Percentiles rank a stretch among this genome's conserved stretches.
Evolutionary conservation across 2,113 vertebrate species (phyloP).

Genomic region (Scophthalmus maximus): DNA sequence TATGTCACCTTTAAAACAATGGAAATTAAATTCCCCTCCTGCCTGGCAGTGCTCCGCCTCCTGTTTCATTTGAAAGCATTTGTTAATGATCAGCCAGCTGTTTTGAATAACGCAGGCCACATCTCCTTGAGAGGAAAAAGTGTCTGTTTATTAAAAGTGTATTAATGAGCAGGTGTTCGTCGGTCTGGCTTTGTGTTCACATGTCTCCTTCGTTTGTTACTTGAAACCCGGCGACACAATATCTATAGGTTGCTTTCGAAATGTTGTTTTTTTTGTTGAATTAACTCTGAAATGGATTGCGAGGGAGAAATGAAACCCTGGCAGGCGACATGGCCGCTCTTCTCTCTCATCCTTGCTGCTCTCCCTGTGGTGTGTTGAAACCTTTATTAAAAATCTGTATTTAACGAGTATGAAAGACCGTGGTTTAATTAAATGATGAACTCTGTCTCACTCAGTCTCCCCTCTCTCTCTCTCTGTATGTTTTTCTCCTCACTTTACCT

Average conservation of each 20-base stretch:
- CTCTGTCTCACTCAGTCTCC: slow-evolving; percentile 7
- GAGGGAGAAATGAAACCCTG: slow-evolving; percentile 34
- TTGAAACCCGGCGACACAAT: too few species aligned
- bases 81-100: slow-evolving; percentile 66
- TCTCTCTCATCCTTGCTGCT: slow-evolving; percentile 34
- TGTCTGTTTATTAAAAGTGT: slow-evolving; percentile 32
- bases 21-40: slow-evolving; percentile 40
- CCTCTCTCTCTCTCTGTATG: neutral
- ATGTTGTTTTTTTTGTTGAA: slow-evolving; percentile 28
- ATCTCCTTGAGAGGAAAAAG: slow-evolving; percentile 27
- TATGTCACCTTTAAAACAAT: too few species aligned
- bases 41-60: slow-evolving; percentile 10
- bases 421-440: slow-evolving; percentile 60
- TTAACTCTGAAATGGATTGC: slow-evolving; percentile 40
- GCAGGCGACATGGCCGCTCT: slow-evolving; percentile 9
- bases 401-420: slow-evolving; percentile 55
- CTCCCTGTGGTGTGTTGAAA: slow-evolving; percentile 38
- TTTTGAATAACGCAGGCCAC: slow-evolving; percentile 46
- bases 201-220: slow-evolving; percentile 21
- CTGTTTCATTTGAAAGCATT: slow-evolving; percentile 52
- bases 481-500: slow-evolving; percentile 41
- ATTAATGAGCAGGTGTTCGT: slow-evolving; percentile 47
- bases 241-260: slow-evolving; percentile 7
- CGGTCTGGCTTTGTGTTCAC: neutral
- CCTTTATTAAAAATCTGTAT: slow-evolving; percentile 56